Percentiles rank a stretch among this genome's conserved stretches.
These are phyloP conservation scores for Crioceris asparagi DNA, from an alignment of 2,888 invertebrate genomes.

Conservation along the genomic window DNA sequence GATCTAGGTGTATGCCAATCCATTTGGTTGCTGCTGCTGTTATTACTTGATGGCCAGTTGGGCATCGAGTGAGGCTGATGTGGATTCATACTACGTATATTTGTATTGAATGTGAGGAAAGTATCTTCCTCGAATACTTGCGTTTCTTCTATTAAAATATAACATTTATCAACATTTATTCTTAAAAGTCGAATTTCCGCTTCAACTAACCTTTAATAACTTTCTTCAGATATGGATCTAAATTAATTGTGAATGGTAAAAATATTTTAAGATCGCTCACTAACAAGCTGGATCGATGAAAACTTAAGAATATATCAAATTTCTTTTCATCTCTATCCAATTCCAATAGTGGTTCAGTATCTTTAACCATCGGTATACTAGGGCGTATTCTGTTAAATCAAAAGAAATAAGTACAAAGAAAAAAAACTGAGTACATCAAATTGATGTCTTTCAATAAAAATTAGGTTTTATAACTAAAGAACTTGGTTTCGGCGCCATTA, in stretches of 20 bases:
- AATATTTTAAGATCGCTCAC: slow-evolving; percentile 89
- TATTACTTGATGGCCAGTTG: no score
- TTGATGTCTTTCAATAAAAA: no score
- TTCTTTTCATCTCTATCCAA: slow-evolving; percentile 92
- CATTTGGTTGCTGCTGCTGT: no score
- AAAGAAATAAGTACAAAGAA: no score
- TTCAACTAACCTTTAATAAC: slow-evolving; percentile 73
- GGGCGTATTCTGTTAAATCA: slow-evolving; percentile 56
- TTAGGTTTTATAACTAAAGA: no score
- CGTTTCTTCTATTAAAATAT: slow-evolving; percentile 48
- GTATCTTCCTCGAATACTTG: slow-evolving; percentile 54
- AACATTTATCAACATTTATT: slow-evolving; percentile 1
- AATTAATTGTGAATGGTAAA: slow-evolving; percentile 93
- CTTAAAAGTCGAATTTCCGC: slow-evolving; percentile 2
- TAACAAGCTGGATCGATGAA: slow-evolving; percentile 74
- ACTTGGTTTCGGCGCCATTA: no score
- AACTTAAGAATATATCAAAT: slow-evolving; percentile 83
- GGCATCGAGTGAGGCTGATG: slow-evolving; percentile 16
- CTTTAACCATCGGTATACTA: slow-evolving; percentile 71
- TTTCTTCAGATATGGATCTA: slow-evolving; percentile 96
- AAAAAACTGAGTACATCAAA: no score
- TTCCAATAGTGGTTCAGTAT: slow-evolving; percentile 80
- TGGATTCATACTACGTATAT: no score
- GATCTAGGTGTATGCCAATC: slow-evolving; percentile 27
- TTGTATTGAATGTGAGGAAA: slow-evolving; percentile 25